Conservation (phyloP, 2,888 invertebrate genomes). For the Xestoiulus laeticollis region DNA sequence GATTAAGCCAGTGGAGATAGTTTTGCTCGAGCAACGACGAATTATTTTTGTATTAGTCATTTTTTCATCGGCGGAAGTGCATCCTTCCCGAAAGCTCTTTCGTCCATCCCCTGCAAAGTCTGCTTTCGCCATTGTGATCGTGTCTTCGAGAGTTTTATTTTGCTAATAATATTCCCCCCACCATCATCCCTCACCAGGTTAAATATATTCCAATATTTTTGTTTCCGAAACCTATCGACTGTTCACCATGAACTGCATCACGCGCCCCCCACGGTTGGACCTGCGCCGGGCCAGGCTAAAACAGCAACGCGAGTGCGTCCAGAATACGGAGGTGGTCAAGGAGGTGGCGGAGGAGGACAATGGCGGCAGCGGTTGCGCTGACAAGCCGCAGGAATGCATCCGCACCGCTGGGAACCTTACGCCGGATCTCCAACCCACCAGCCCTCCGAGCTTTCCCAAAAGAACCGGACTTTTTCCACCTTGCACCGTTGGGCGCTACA, state of each 20-base stretch:
- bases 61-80: not conserved
- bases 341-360: not conserved
- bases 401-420: slow-evolving; percentile 54
- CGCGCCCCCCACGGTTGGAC: slow-evolving; percentile 37
- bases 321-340: not conserved
- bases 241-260: slow-evolving; percentile 15
- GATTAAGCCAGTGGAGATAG: not conserved
- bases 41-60: not conserved
- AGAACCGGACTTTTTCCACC: slow-evolving; percentile 55
- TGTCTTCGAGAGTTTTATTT: slow-evolving; percentile 23
- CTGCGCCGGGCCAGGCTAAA: slow-evolving; percentile 45
- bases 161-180: not conserved
- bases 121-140: not conserved
- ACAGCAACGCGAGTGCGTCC: not conserved
- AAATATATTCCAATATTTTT: not conserved
- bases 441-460: slow-evolving; percentile 56
- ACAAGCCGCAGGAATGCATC: not conserved
- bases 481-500: slow-evolving; percentile 67
- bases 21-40: not conserved
- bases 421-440: slow-evolving; percentile 57
- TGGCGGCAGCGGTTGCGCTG: not conserved
- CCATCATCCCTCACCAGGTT: too few species aligned
- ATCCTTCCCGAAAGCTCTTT: too few species aligned
- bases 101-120: not conserved
- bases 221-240: not conserved